Percentiles rank a stretch among this genome's conserved stretches.
These are phyloP conservation scores for Euzetes globulus DNA, from an alignment of 2,888 invertebrate genomes.

Conservation along the genomic window DNA sequence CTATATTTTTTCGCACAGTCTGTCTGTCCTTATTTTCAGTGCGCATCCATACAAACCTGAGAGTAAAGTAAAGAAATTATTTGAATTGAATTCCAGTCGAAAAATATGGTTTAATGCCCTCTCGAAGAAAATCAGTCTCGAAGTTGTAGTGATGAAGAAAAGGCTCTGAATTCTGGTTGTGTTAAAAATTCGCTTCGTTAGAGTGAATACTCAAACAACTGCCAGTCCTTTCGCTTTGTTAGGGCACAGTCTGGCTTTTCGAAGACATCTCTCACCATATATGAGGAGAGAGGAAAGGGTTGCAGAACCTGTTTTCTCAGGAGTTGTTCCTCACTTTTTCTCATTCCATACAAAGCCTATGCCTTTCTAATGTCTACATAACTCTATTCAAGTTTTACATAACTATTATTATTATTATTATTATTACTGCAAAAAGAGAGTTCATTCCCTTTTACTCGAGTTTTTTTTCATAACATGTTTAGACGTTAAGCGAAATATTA, in stretches of 20 bases:
- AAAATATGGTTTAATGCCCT: conserved; percentile 8
- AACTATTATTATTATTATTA: background rate
- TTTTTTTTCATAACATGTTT: background rate
- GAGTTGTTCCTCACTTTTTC: background rate
- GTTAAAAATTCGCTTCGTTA: background rate
- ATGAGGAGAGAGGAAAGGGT: background rate
- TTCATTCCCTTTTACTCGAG: background rate
- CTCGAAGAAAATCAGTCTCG: background rate
- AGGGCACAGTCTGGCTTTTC: no score
- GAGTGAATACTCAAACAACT: background rate
- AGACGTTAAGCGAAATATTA: background rate
- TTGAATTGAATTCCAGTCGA: background rate
- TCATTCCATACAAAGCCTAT: background rate
- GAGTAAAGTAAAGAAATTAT: background rate
- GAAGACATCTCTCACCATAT: background rate
- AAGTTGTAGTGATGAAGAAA: background rate
- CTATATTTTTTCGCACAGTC: background rate
- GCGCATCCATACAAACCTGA: no score
- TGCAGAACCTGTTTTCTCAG: background rate
- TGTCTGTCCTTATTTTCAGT: background rate
- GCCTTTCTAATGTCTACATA: background rate
- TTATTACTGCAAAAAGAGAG: background rate
- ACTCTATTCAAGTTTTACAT: background rate
- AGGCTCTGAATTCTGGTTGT: background rate
- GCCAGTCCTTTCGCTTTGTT: no score